Evolutionary conservation across 2,797 vertebrate genomes (phyloP).

Genomic region (Danio kyathit): DNA sequence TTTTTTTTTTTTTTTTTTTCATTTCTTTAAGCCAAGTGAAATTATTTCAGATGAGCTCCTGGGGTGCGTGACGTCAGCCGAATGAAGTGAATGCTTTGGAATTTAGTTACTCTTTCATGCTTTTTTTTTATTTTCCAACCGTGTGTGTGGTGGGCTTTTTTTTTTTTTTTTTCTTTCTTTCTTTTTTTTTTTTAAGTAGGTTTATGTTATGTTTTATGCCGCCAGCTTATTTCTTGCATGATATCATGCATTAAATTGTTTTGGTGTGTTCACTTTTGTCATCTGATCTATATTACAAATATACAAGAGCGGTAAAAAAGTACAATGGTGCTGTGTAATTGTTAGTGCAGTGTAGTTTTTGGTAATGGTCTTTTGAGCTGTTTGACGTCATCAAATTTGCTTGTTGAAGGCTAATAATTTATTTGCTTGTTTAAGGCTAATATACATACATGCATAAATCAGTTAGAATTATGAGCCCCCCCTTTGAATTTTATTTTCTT

Average conservation of each 20-base stretch:
- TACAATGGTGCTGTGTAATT: neutral
- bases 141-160: neutral
- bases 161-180: neutral
- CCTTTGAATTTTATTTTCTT: too few relatives aligned
- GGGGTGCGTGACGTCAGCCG: neutral
- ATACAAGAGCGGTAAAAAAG: neutral
- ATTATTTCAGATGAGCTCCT: constrained; percentile 1
- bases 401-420: neutral
- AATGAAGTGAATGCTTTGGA: neutral
- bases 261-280: neutral
- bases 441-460: too few relatives aligned
- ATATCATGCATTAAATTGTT: neutral
- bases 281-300: neutral
- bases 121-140: neutral
- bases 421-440: too few relatives aligned
- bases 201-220: neutral
- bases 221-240: neutral
- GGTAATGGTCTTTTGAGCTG: neutral
- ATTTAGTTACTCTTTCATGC: neutral
- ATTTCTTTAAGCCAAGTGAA: constrained; percentile 11
- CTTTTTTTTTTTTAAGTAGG: too few relatives aligned
- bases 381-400: too few relatives aligned
- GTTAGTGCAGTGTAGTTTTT: neutral
- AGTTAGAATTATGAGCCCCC: too few relatives aligned
- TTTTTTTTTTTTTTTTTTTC: neutral